phyloP scores from a whole-genome alignment of 2,888 invertebrate genomes.

The Agrochola lota region DNA sequence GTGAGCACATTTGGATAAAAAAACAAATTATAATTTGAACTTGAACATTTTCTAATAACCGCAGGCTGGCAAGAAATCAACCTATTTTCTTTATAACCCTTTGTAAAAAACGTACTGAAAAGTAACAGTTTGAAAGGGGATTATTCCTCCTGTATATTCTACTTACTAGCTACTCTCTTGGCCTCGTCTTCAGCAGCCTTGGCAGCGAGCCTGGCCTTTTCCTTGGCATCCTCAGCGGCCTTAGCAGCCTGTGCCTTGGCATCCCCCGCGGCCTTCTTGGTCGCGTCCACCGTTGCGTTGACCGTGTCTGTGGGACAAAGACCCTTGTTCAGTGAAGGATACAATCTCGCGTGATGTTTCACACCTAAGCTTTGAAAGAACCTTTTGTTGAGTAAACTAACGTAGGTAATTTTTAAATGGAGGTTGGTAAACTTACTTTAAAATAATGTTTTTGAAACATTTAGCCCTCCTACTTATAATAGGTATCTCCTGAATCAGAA shows the following conservation, averaged over 20 bases:
- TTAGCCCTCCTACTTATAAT: background rate
- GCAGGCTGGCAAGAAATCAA: background rate
- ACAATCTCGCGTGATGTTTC: slow-evolving; percentile 7
- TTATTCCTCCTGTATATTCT: background rate
- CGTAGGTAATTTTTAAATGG: background rate
- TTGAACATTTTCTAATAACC: background rate
- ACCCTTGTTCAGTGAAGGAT: slow-evolving; percentile 17
- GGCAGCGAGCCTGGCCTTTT: slow-evolving; percentile 83
- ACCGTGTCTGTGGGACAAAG: slow-evolving; percentile 80
- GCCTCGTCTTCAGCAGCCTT: slow-evolving; percentile 85
- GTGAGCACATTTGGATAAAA: background rate
- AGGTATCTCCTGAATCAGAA: background rate
- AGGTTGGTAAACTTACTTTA: background rate
- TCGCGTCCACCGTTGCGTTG: slow-evolving; percentile 83
- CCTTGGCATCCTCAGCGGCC: slow-evolving; percentile 85
- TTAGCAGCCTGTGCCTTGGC: slow-evolving; percentile 80
- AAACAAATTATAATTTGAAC: background rate
- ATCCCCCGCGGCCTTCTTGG: slow-evolving; percentile 86
- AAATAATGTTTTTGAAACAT: background rate
- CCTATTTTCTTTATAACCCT: background rate
- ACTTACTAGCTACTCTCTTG: slow-evolving; percentile 85
- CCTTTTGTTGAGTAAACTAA: slow-evolving; percentile 40
- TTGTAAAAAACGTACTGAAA: background rate
- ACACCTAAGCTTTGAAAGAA: slow-evolving; percentile 29
- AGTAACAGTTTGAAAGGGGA: background rate